Conservation (phyloP, 2,797 vertebrate species). For the Gymnocypris eckloni region DNA sequence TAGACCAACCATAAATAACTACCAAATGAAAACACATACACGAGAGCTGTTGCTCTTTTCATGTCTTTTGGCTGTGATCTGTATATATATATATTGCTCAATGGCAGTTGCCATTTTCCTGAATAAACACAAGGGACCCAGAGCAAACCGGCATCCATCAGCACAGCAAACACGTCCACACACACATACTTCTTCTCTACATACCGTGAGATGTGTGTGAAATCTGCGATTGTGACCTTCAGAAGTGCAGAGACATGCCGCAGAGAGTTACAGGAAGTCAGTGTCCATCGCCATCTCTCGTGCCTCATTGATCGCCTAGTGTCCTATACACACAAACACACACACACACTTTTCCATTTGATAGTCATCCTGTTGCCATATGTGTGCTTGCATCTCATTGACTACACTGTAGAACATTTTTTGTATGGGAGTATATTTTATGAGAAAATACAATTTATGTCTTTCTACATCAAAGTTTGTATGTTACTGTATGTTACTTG, state of each 20-base stretch:
- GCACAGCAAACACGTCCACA: slow-evolving; percentile 33
- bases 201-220: not conserved
- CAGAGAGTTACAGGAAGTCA: slow-evolving; percentile 44
- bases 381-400: slow-evolving; percentile 69
- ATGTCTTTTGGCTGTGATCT: slow-evolving; percentile 19
- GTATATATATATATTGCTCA: slow-evolving; percentile 6
- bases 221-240: slow-evolving; percentile 68
- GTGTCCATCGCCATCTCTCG: slow-evolving; percentile 19
- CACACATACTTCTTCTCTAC: not conserved
- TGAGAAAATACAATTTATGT: not conserved
- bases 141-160: slow-evolving; percentile 9
- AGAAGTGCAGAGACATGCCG: slow-evolving; percentile 69
- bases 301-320: slow-evolving; percentile 43
- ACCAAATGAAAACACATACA: slow-evolving; percentile 71
- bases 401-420: slow-evolving; percentile 65
- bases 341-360: slow-evolving; percentile 9
- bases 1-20: slow-evolving; percentile 81
- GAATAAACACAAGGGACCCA: slow-evolving; percentile 40
- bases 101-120: slow-evolving; percentile 29
- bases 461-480: not conserved
- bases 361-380: slow-evolving; percentile 52
- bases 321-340: not conserved
- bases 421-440: not conserved
- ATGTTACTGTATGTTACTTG: not conserved
- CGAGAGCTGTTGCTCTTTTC: not conserved